Base-by-base conservation (phyloP, 2,888 invertebrate species). In the Atherix ibis region DNA sequence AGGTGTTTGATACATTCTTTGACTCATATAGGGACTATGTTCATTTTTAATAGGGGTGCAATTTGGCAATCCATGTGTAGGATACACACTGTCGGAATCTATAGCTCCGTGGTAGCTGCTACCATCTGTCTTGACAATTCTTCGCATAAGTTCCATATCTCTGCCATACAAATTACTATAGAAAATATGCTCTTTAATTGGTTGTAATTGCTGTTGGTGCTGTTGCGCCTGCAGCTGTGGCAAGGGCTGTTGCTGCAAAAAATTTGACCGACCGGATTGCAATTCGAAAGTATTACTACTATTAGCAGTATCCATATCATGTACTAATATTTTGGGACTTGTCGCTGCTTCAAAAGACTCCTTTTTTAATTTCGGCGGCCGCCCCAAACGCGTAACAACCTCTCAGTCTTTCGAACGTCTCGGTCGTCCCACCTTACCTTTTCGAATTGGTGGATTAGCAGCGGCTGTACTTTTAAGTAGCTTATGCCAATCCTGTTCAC, bases 401-500 rank as follows among this genome's bases (percentile, higher is more conserved):
- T 46, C 44, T 83, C 82, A 84, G 76, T 84, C 84, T 53, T 82
- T 72, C 66, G 80, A 80, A 56, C 84, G 71, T 54, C 83, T 72
- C 58, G 84, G 84, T 53, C 84, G 70, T 37, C 84, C 84, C 5
- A 50, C 50, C 62, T 84, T 84, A 63, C 83, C 83, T 66, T 84
- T 84, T 61, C 83, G 74, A 50, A 81, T 77, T 6, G 73, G 72
- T 51, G 74, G 71, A 34, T 70, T 67, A 32, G 67, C 60, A 44
- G 73, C 71, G 40, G 65, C 62, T 40, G 71, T 67, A 53, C 71
- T 74, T 61, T 83, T 80, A 63, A 83, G 71, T 54, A 87, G 68
- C 64, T 87, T 87, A 63, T 85, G 82, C 77, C 85, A 88, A 66
- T 89, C 88, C 64, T 85, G 82, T 64, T 89, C 89, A 68, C 89